Percentiles rank a stretch among this genome's conserved stretches.
phyloP scores from a whole-genome alignment of 2,888 invertebrate species.

The Timema cristinae region DNA sequence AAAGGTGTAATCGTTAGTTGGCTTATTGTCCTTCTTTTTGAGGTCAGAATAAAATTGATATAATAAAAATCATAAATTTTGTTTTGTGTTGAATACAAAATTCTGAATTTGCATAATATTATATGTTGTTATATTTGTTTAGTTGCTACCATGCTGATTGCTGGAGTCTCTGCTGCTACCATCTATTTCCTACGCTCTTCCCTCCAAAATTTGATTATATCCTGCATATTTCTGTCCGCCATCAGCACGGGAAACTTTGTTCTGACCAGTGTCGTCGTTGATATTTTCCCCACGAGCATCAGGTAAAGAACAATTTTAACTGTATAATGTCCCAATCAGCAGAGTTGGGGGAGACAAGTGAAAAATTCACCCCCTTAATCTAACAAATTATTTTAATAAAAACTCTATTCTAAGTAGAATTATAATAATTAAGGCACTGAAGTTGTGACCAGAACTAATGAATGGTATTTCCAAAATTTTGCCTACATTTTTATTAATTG shows the following conservation, averaged over 20 bases:
- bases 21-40: too few relatives aligned
- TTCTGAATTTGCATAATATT: not conserved
- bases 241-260: constrained; percentile 50
- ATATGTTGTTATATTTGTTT: constrained; percentile 26
- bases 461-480: too few relatives aligned
- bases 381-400: too few relatives aligned
- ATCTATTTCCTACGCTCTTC: constrained; percentile 59
- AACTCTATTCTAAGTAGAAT: too few relatives aligned
- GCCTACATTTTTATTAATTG: too few relatives aligned
- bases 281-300: constrained; percentile 45
- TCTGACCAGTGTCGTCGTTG: constrained; percentile 42
- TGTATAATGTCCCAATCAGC: not conserved
- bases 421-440: too few relatives aligned
- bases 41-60: too few relatives aligned
- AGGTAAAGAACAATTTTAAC: constrained; percentile 42
- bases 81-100: not conserved
- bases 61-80: too few relatives aligned
- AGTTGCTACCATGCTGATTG: constrained; percentile 46
- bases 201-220: constrained; percentile 55
- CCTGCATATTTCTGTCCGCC: constrained; percentile 49
- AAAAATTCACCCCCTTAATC: too few relatives aligned
- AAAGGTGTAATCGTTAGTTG: too few relatives aligned
- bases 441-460: too few relatives aligned
- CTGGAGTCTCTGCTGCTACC: constrained; percentile 54
- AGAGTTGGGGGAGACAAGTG: constrained; percentile 26